Evolutionary conservation across 2,113 vertebrate species (phyloP), one percentile per base, ranked within the genome.

Genomic region (Calonectris borealis): DNA sequence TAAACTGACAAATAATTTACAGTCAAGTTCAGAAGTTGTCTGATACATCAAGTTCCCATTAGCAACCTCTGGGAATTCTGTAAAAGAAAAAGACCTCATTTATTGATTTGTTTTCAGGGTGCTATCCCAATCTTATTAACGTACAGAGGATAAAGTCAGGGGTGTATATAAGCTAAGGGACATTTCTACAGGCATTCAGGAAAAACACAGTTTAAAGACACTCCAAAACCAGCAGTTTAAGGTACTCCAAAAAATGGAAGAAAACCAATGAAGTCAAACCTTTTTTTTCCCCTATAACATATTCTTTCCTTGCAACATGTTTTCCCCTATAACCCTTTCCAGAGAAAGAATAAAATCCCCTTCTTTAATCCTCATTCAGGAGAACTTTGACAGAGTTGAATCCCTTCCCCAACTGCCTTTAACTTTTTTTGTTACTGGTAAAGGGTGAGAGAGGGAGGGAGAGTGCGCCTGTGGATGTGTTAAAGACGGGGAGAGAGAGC

Each of bases 211-310:
- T 72, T 69, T 52, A 65, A 86, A 75, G 51, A n/a, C 5, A 55
- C 8, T 71, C n/a, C 32, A 46, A 93, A 93, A 22, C 1, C 5
- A 60, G 12, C 48, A 34, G 13, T 42, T 86, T n/a, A 20, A 79
- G 48, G 13, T 52, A 6, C 17, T 77, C 8, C 1, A 16, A 42
- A 93, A 65, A 18, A 9, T 0, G 0, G 8, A 72, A 40, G 3
- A 32, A 65, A 73, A 49, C 0, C 1, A n/a, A 29, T 9, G 0
- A 65, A 54, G 10, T 38, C 32, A 22, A 77, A 49, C 8, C 6
- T 32, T 25, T 60, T 58, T 64, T 55, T 60, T 40, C 9, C 0
- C 2, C 13, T 31, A 17, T 9, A 75, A 55, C 2, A 16, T 58
- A 34, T 16, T 66, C 2, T 73, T 84, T 34, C 19, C 11, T 78